phyloP scores from a whole-genome alignment of 2,888 invertebrate genomes.

The Nemoura dubitans region DNA sequence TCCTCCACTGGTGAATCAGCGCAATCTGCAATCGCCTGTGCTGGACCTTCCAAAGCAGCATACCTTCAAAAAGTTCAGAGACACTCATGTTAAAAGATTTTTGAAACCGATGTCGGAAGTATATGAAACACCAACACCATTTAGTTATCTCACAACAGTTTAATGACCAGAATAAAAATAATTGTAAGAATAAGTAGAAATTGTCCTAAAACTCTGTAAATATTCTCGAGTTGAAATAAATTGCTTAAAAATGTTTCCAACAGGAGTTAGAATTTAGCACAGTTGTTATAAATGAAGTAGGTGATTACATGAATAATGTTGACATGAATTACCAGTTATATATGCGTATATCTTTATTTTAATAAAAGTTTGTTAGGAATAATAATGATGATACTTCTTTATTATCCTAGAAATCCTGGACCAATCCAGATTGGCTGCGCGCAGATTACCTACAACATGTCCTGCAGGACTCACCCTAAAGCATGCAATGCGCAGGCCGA shows the following conservation, averaged over 20 bases:
- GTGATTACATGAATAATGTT: neutral
- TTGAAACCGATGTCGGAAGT: neutral
- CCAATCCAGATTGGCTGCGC: too few species aligned
- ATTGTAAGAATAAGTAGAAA: neutral
- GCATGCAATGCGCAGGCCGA: too few species aligned
- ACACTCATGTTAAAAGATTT: neutral
- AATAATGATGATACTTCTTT: too few species aligned
- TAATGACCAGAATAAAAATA: neutral
- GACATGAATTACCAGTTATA: too few species aligned
- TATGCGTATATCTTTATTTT: too few species aligned
- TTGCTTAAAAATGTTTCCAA: neutral
- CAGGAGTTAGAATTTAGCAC: too few species aligned
- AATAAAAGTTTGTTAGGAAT: too few species aligned
- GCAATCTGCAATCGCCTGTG: neutral
- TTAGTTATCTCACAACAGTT: neutral
- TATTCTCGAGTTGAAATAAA: neutral
- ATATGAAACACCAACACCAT: constrained; percentile 16
- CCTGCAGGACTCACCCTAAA: neutral
- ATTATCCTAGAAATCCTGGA: too few species aligned
- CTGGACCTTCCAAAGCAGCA: neutral
- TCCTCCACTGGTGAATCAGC: neutral
- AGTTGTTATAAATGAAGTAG: too few species aligned
- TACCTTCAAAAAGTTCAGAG: neutral
- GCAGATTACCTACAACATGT: neutral
- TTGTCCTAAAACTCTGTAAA: neutral